phyloP scores from a whole-genome alignment of 2,113 vertebrate species.

The Bubo scandiacus region DNA sequence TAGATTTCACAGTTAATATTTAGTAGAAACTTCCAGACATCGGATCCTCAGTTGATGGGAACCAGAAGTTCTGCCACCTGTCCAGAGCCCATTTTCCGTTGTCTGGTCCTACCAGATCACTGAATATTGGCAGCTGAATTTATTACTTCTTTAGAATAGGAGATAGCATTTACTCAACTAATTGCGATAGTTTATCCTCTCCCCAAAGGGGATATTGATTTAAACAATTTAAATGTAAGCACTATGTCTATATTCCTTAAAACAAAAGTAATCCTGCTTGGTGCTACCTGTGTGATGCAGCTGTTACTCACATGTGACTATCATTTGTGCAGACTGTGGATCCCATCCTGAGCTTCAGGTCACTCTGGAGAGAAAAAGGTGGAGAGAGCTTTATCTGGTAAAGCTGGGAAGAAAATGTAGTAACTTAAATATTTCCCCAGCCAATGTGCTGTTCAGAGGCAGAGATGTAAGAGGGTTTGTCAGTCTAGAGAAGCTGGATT shows the following conservation, averaged over 20 bases:
- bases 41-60: neutral
- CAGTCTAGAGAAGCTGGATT: neutral
- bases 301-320: neutral
- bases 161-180: neutral
- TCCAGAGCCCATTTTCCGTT: neutral
- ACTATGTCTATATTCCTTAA: neutral
- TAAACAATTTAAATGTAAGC: neutral
- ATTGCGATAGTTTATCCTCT: neutral
- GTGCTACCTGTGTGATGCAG: neutral
- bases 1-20: neutral
- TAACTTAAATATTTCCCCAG: neutral
- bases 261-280: neutral
- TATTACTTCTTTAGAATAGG: neutral
- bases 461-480: neutral
- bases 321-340: neutral
- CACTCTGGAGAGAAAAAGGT: neutral
- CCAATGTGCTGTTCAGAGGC: neutral
- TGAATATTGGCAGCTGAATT: neutral
- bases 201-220: accelerated
- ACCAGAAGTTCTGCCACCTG: neutral
- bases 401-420: neutral
- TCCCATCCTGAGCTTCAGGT: neutral
- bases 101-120: neutral
- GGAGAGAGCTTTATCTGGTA: neutral
- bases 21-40: neutral